A percentile compares a stretch with the other conserved stretches of the same genome.
Evolutionary conservation across 2,888 invertebrate genomes (phyloP).

Genomic region (Eupithecia exiguata): DNA sequence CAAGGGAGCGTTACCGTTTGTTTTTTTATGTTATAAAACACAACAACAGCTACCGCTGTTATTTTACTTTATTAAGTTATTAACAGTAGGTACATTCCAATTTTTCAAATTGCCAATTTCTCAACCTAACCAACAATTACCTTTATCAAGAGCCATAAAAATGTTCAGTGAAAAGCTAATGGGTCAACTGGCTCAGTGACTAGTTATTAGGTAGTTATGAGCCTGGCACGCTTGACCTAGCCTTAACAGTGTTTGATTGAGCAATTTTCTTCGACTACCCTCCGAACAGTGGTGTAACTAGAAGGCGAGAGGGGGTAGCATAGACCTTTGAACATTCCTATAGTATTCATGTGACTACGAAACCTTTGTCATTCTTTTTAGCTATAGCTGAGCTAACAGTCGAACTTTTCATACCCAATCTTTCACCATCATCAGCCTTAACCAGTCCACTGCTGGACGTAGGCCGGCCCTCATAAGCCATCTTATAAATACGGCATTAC

Average conservation of each 20-base stretch:
- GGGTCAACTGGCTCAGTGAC: slow-evolving; percentile 60
- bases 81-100: neutral
- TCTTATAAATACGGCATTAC: no score
- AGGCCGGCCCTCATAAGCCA: no score
- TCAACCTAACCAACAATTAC: slow-evolving; percentile 35
- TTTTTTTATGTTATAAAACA: neutral
- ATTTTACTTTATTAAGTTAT: slow-evolving; percentile 2
- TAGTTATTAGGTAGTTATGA: slow-evolving; percentile 66
- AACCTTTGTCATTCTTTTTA: neutral
- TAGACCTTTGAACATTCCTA: neutral
- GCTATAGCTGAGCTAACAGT: no score
- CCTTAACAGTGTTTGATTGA: slow-evolving; percentile 61
- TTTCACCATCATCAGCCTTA: no score
- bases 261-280: slow-evolving; percentile 69
- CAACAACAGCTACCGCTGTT: neutral
- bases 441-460: no score
- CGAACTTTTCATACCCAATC: no score
- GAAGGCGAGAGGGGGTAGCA: neutral
- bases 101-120: slow-evolving; percentile 29
- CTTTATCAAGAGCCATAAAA: slow-evolving; percentile 57
- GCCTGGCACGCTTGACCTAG: slow-evolving; percentile 65
- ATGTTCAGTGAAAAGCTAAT: slow-evolving; percentile 66
- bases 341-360: neutral
- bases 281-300: slow-evolving; percentile 20
- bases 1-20: neutral